Evolutionary conservation across 2,113 vertebrate genomes (phyloP).

Genomic region (Tetrax tetrax): DNA sequence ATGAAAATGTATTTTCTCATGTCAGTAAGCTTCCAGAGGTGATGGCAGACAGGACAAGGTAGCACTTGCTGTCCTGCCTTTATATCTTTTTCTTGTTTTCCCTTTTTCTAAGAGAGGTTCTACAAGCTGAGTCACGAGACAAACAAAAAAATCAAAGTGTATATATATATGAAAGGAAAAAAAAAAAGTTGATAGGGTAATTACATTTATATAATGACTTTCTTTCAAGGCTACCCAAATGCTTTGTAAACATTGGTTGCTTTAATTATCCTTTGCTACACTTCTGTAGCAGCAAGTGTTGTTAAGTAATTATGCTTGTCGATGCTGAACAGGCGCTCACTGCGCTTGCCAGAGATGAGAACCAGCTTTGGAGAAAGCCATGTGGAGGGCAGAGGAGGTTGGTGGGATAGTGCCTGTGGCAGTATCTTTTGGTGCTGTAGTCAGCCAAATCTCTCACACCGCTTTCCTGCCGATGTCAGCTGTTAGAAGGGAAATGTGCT

Average conservation of each 20-base stretch:
- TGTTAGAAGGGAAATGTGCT: not conserved
- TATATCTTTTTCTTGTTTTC: not conserved
- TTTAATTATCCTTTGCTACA: not conserved
- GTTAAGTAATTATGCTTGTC: not conserved
- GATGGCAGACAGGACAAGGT: not conserved
- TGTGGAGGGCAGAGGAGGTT: rapidly evolving
- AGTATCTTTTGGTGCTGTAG: not conserved
- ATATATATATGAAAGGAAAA: not conserved
- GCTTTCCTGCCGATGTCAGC: not conserved
- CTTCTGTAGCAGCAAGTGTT: not conserved
- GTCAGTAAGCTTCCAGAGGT: not conserved
- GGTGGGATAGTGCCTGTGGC: not conserved
- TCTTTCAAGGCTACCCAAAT: not conserved
- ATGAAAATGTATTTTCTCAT: not conserved
- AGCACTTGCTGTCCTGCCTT: not conserved
- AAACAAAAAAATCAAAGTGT: not conserved
- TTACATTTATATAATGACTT: not conserved
- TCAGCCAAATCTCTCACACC: not conserved
- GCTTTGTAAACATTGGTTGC: not conserved
- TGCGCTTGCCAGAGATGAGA: not conserved
- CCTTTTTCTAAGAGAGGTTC: not conserved
- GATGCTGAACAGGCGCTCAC: not conserved
- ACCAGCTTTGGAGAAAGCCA: not conserved
- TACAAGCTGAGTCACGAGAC: not conserved
- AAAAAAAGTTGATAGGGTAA: not conserved